Conservation (phyloP, 1,140 invertebrate genomes). For the Neelides sp. region DNA sequence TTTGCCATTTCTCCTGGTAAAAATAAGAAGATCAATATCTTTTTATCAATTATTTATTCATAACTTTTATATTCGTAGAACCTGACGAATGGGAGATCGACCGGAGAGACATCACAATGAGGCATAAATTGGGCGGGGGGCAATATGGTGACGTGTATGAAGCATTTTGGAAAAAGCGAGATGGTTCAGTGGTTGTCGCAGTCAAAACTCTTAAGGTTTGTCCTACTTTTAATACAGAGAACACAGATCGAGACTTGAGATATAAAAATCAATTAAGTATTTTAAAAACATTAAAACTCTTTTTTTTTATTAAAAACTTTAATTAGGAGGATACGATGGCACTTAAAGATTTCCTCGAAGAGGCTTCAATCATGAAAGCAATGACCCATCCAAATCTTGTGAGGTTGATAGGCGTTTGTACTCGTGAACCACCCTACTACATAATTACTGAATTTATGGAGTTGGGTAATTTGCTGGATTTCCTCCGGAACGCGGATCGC, state of each 20-base stretch:
- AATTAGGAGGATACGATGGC: conserved; percentile 94
- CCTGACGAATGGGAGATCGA: conserved; percentile 98
- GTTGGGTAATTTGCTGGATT: conserved; percentile 92
- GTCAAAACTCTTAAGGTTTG: conserved; percentile 89
- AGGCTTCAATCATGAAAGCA: conserved; percentile 99
- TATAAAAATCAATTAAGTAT: too few relatives aligned
- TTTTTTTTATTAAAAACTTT: conserved; percentile 6
- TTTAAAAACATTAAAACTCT: too few relatives aligned
- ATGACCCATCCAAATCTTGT: conserved; percentile 99
- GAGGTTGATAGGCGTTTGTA: conserved; percentile 80
- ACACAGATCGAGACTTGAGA: not conserved
- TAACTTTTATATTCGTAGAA: conserved; percentile 41
- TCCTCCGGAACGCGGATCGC: conserved; percentile 75
- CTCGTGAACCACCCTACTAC: conserved; percentile 93
- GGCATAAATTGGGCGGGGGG: conserved; percentile 77
- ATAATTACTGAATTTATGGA: conserved; percentile 99
- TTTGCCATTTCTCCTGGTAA: conserved; percentile 74
- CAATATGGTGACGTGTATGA: conserved; percentile 99
- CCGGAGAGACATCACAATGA: conserved; percentile 95
- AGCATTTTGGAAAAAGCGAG: conserved; percentile 92
- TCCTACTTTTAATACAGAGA: conserved; percentile 1
- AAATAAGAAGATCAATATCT: conserved; percentile 7
- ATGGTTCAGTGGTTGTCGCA: conserved; percentile 67
- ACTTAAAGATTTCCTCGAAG: conserved; percentile 95
- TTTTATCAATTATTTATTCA: not conserved